These are phyloP conservation scores for Malaclemys terrapin DNA, from an alignment of 2,113 vertebrate genomes.

Conservation along the genomic window DNA sequence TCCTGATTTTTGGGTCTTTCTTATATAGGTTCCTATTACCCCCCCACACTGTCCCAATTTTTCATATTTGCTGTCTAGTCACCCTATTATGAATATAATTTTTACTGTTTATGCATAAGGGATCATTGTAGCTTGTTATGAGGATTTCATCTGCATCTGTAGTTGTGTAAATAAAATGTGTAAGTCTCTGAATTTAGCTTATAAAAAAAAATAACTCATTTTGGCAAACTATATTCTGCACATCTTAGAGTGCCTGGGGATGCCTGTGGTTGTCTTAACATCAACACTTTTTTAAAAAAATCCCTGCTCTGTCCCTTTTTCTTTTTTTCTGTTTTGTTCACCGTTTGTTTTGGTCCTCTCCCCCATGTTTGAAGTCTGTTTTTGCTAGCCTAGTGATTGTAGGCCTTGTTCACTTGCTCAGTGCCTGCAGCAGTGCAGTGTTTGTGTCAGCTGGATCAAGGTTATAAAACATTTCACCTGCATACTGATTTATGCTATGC, in stretches of 20 bases:
- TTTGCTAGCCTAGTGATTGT: neutral
- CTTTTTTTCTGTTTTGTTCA: neutral
- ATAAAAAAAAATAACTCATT: neutral
- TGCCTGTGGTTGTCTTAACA: neutral
- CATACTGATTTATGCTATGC: neutral
- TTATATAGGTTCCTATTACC: no score
- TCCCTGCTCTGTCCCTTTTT: neutral
- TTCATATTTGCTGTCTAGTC: no score
- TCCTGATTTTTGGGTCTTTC: no score
- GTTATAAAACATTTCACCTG: constrained; percentile 24
- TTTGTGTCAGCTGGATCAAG: constrained; percentile 21
- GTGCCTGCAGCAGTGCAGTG: neutral
- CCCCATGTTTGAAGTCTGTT: neutral
- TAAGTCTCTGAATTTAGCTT: neutral
- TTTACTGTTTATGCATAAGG: neutral
- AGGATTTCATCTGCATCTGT: neutral
- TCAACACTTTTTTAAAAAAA: neutral
- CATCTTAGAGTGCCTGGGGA: neutral
- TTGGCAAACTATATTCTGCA: neutral
- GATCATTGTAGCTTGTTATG: neutral
- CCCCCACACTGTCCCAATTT: no score
- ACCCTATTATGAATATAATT: neutral
- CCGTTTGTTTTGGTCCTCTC: neutral
- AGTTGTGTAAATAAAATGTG: neutral
- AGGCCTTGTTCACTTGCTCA: neutral